These are phyloP conservation scores for Melopsittacus undulatus DNA, from an alignment of 2,797 vertebrate species.

Conservation along the genomic window DNA sequence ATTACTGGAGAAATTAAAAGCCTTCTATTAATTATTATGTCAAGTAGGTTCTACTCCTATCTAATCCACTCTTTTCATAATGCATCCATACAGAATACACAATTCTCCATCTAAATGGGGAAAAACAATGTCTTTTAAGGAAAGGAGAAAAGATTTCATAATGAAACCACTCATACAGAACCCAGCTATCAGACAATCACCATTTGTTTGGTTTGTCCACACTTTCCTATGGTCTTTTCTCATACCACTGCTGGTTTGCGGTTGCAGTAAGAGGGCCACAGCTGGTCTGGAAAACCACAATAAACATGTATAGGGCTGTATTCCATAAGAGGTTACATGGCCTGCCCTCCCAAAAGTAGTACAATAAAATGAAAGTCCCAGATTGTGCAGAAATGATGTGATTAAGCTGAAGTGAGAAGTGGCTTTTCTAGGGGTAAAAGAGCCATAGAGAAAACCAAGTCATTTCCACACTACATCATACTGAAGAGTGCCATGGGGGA, in stretches of 20 bases:
- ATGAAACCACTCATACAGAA: not conserved
- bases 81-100: accelerated
- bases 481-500: not conserved
- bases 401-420: not conserved
- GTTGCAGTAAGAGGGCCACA: not conserved
- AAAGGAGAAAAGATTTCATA: not conserved
- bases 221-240: not conserved
- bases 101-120: not conserved
- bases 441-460: not conserved
- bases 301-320: not conserved
- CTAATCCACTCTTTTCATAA: not conserved
- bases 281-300: not conserved
- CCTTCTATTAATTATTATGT: not conserved
- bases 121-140: not conserved
- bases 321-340: not conserved
- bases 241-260: not conserved
- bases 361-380: not conserved
- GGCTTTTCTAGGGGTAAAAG: not conserved
- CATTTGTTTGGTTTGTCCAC: not conserved
- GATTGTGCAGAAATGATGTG: not conserved
- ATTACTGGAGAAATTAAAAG: not conserved
- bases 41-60: not conserved
- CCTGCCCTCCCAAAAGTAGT: not conserved
- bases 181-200: not conserved
- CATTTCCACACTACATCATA: not conserved